Evolutionary conservation across 2,888 invertebrate species (phyloP).

Genomic region (Phorcus lineatus): DNA sequence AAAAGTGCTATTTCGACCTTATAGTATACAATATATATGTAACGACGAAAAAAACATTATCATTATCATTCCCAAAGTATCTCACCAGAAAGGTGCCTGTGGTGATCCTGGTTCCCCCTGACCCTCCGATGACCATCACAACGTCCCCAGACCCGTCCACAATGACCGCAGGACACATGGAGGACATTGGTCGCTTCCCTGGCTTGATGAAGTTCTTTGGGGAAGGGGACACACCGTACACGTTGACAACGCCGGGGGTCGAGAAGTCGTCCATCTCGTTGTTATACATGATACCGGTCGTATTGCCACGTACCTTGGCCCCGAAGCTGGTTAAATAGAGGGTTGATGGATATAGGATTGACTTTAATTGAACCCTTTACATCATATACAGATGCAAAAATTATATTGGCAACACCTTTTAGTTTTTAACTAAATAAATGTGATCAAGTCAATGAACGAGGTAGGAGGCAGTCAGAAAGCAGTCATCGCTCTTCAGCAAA

Average conservation of each 20-base stretch:
- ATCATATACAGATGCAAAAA: too few species aligned
- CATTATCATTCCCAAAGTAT: too few species aligned
- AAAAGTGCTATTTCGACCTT: too few species aligned
- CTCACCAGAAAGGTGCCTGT: slow-evolving; percentile 81
- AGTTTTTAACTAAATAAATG: too few species aligned
- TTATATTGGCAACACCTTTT: too few species aligned
- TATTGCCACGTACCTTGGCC: slow-evolving; percentile 78
- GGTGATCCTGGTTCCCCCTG: slow-evolving; percentile 93
- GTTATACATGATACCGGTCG: slow-evolving; percentile 88
- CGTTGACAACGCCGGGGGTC: slow-evolving; percentile 78
- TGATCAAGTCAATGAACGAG: too few species aligned
- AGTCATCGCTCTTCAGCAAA: too few species aligned
- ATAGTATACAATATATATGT: too few species aligned
- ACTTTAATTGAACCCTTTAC: too few species aligned
- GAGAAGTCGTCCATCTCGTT: slow-evolving; percentile 95
- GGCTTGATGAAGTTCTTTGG: slow-evolving; percentile 89
- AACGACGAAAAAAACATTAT: too few species aligned
- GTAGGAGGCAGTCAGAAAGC: too few species aligned
- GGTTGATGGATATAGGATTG: not conserved
- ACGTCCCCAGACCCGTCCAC: slow-evolving; percentile 80
- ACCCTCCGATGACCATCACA: slow-evolving; percentile 85
- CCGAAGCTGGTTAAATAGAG: slow-evolving; percentile 84
- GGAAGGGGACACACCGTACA: slow-evolving; percentile 80
- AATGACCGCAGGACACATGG: slow-evolving; percentile 91
- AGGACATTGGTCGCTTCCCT: slow-evolving; percentile 89